Conservation (phyloP, 2,888 invertebrate species). For the Campoplex capitator region DNA sequence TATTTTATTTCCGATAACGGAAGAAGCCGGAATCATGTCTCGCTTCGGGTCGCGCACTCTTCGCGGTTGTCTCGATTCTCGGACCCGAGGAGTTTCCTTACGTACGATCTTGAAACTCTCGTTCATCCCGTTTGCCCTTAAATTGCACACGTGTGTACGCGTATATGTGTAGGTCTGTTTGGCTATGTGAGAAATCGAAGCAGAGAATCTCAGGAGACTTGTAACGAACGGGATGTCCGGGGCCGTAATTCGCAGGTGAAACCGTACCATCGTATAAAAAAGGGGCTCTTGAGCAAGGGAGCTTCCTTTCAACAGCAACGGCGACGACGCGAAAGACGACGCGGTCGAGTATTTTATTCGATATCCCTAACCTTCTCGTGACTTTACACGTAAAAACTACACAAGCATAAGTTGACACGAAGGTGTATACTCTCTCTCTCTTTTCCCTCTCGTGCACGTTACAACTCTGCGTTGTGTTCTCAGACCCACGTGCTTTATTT, state of each 20-base stretch:
- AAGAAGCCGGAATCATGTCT: slow-evolving; percentile 39
- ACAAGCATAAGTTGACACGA: slow-evolving; percentile 47
- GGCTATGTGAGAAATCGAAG: slow-evolving; percentile 34
- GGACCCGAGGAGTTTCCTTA: slow-evolving; percentile 12
- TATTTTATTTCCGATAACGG: slow-evolving; percentile 55
- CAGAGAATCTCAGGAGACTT: slow-evolving; percentile 51
- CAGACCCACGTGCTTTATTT: slow-evolving; percentile 17
- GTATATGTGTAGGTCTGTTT: slow-evolving; percentile 12
- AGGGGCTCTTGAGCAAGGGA: slow-evolving; percentile 51
- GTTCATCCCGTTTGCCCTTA: slow-evolving; percentile 34
- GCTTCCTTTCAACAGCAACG: slow-evolving; percentile 40
- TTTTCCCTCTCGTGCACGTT: not conserved
- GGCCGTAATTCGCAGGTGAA: slow-evolving; percentile 72
- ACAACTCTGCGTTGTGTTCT: not conserved
- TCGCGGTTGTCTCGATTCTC: slow-evolving; percentile 41
- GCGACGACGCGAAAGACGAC: slow-evolving; percentile 25
- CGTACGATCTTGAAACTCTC: slow-evolving; percentile 38
- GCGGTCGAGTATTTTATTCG: slow-evolving; percentile 22
- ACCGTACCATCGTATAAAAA: slow-evolving; percentile 64
- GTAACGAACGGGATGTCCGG: slow-evolving; percentile 68
- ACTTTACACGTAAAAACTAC: slow-evolving; percentile 41
- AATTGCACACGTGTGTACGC: not conserved
- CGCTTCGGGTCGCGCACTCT: slow-evolving; percentile 43
- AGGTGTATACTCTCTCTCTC: slow-evolving; percentile 25
- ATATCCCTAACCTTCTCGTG: slow-evolving; percentile 28